phyloP scores from a whole-genome alignment of 2,888 invertebrate species.

The Eristalinus aeneus region DNA sequence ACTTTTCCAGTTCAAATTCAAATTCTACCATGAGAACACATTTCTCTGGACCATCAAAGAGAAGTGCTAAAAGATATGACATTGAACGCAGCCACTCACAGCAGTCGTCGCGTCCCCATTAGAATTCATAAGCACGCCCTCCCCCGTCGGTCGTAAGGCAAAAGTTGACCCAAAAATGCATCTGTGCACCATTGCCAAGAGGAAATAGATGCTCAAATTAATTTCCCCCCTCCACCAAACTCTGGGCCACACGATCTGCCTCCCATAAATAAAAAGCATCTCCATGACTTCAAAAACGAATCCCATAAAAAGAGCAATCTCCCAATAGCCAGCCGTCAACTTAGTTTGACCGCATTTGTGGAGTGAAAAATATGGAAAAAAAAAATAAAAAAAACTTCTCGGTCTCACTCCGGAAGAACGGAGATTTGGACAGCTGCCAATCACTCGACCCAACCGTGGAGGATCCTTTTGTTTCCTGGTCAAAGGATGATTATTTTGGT shows the following conservation, averaged over 20 bases:
- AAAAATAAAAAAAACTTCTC: background rate
- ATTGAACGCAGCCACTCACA: background rate
- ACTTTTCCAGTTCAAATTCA: background rate
- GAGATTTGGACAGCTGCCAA: background rate
- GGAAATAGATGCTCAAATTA: background rate
- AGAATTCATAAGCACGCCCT: background rate
- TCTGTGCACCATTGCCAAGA: background rate
- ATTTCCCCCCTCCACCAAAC: background rate
- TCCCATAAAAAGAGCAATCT: background rate
- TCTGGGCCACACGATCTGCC: background rate
- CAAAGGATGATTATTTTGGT: background rate
- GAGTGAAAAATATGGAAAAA: background rate
- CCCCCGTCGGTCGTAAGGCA: background rate
- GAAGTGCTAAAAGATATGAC: background rate
- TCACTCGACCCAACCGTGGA: background rate
- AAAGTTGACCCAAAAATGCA: background rate
- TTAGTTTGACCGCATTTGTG: background rate
- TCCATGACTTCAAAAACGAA: background rate
- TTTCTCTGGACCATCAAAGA: background rate
- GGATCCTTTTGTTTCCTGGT: background rate
- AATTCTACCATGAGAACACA: background rate
- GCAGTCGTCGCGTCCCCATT: background rate
- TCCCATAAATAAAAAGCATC: background rate
- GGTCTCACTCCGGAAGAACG: background rate
- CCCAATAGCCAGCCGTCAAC: background rate